A percentile compares a stretch with the other conserved stretches of the same genome.
Evolutionary conservation across 2,888 invertebrate species (phyloP).

Genomic region (Erebia epiphron): DNA sequence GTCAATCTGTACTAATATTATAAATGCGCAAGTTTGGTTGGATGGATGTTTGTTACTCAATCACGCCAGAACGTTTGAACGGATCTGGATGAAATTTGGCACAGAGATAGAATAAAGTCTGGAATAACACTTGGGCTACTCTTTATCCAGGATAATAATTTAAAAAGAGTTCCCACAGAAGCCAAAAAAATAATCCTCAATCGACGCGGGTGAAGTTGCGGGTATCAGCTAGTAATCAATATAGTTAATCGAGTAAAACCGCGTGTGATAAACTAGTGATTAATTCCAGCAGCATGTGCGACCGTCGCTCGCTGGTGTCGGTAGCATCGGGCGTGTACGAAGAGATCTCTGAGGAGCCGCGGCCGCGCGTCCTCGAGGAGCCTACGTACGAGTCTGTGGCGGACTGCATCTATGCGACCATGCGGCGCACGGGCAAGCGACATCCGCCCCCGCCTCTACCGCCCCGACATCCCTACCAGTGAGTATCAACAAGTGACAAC

Average conservation of each 20-base stretch:
- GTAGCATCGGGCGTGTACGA: slow-evolving; percentile 87
- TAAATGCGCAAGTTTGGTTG: no score
- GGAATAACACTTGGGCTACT: no score
- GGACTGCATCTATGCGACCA: slow-evolving; percentile 62
- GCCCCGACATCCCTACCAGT: slow-evolving; percentile 47
- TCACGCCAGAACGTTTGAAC: no score
- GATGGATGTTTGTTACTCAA: no score
- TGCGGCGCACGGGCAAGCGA: slow-evolving; percentile 35
- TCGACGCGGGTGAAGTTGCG: no score
- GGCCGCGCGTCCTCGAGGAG: slow-evolving; percentile 49
- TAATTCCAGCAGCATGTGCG: slow-evolving; percentile 20
- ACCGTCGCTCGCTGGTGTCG: slow-evolving; percentile 77
- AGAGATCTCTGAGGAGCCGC: slow-evolving; percentile 83
- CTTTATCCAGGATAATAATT: no score
- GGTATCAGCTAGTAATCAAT: background rate
- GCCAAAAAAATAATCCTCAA: no score
- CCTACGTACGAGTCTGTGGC: slow-evolving; percentile 71
- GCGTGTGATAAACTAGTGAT: background rate
- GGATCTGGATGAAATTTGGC: no score
- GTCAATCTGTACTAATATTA: no score
- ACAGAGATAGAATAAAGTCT: no score
- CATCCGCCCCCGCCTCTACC: slow-evolving; percentile 37
- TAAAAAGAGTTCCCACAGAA: no score
- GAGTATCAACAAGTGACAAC: slow-evolving; percentile 12
- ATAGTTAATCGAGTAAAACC: background rate